Percentiles rank a stretch among this genome's conserved stretches.
phyloP scores from a whole-genome alignment of 2,797 vertebrate genomes.

The Acanthurus lineatus region DNA sequence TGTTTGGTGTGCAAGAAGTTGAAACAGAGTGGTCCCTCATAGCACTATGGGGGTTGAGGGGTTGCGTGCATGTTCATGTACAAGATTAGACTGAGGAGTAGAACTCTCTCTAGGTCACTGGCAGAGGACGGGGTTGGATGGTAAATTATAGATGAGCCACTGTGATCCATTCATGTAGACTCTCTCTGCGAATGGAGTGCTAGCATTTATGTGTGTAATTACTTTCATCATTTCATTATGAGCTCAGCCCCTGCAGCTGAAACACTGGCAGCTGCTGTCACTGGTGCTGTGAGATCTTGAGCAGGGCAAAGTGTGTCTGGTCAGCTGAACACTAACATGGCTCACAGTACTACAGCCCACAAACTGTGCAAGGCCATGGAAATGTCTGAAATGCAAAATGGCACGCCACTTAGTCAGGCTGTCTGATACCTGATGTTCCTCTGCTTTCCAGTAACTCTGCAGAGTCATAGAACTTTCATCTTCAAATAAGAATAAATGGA shows the following conservation, averaged over 20 bases:
- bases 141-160: slow-evolving; percentile 68
- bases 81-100: slow-evolving; percentile 21
- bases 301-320: slow-evolving; percentile 40
- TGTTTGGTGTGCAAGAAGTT: background rate
- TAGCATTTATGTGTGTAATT: slow-evolving; percentile 61
- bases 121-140: slow-evolving; percentile 23
- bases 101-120: slow-evolving; percentile 20
- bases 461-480: slow-evolving; percentile 37
- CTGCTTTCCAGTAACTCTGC: slow-evolving; percentile 10
- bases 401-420: slow-evolving; percentile 31
- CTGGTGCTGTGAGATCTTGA: slow-evolving; percentile 42
- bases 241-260: slow-evolving; percentile 54
- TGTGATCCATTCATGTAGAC: slow-evolving; percentile 36
- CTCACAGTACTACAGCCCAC: slow-evolving; percentile 51
- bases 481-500: slow-evolving; percentile 54
- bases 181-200: slow-evolving; percentile 36
- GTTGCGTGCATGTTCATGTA: slow-evolving; percentile 33
- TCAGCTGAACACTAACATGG: slow-evolving; percentile 67
- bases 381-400: slow-evolving; percentile 48
- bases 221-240: slow-evolving; percentile 60
- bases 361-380: slow-evolving; percentile 54
- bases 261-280: slow-evolving; percentile 48
- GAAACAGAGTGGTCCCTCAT: no score
- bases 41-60: background rate
- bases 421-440: slow-evolving; percentile 34